These are phyloP conservation scores for Gorilla gorilla DNA, from an alignment of 2,113 vertebrate genomes.

Conservation along the genomic window DNA sequence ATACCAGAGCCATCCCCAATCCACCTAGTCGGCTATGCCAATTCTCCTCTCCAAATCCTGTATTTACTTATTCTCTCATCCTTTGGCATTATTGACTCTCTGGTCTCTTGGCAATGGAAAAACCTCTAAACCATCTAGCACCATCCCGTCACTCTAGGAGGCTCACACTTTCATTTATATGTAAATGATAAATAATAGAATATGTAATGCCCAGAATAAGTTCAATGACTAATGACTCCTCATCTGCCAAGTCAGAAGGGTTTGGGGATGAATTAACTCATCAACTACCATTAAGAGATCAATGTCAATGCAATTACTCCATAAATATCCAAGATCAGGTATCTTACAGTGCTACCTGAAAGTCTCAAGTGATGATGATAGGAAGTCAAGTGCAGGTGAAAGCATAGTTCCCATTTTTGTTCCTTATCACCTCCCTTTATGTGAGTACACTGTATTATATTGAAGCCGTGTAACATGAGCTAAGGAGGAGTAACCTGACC, in stretches of 20 bases:
- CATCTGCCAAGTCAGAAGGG: conserved; percentile 65
- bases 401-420: not conserved
- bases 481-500: not conserved
- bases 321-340: conserved; percentile 33
- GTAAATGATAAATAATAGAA: conserved; percentile 78
- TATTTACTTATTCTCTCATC: not conserved
- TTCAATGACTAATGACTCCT: conserved; percentile 61
- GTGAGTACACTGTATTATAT: not conserved
- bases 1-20: not conserved
- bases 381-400: conserved; percentile 19
- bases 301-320: conserved; percentile 59
- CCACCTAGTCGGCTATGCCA: not conserved
- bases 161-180: conserved; percentile 67
- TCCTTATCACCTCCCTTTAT: not conserved
- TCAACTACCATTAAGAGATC: conserved; percentile 68
- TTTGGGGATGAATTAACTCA: conserved; percentile 69
- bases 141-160: not conserved
- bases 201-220: conserved; percentile 50
- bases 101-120: not conserved
- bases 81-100: not conserved
- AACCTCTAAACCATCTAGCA: not conserved
- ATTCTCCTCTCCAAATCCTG: not conserved
- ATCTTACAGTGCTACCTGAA: conserved; percentile 34
- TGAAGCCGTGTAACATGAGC: not conserved
- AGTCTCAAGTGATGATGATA: not conserved